Conservation (phyloP, 2,113 vertebrate species). For the Nyctibius bracteatus region DNA sequence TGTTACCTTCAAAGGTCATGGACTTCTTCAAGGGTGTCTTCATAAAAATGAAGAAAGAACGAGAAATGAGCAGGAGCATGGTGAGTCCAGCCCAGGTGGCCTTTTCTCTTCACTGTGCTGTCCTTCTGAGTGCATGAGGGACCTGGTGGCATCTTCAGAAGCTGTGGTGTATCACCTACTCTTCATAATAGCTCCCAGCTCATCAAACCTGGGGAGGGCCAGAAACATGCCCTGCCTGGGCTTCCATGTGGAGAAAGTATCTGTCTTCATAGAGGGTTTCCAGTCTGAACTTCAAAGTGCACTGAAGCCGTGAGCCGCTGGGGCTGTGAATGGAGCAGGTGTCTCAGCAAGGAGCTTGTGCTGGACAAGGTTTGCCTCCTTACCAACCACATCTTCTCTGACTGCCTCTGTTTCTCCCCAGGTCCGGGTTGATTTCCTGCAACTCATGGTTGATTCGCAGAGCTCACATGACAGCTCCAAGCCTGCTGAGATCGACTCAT, state of each 20-base stretch:
- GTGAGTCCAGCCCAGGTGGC: slow-evolving; percentile 26
- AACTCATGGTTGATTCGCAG: slow-evolving; percentile 81
- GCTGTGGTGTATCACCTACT: neutral
- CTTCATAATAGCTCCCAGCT: neutral
- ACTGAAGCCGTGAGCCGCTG: neutral
- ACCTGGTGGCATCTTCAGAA: neutral
- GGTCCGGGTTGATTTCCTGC: slow-evolving; percentile 80
- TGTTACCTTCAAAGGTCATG: slow-evolving; percentile 52
- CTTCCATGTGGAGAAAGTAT: neutral
- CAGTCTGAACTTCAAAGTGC: neutral
- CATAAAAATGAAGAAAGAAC: slow-evolving; percentile 71
- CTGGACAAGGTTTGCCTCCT: neutral
- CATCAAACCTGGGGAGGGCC: neutral
- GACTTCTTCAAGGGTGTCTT: slow-evolving; percentile 69
- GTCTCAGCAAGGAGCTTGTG: neutral
- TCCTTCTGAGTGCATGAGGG: neutral
- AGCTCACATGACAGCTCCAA: slow-evolving; percentile 4
- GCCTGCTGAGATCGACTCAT: neutral
- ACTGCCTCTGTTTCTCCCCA: slow-evolving; percentile 11
- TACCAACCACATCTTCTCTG: neutral
- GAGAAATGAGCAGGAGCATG: neutral
- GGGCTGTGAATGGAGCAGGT: neutral
- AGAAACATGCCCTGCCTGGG: neutral
- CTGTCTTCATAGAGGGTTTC: neutral
- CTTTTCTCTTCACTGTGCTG: neutral